Base-by-base conservation (phyloP, 1,140 invertebrate genomes). In the Hypothenemus hampei region DNA sequence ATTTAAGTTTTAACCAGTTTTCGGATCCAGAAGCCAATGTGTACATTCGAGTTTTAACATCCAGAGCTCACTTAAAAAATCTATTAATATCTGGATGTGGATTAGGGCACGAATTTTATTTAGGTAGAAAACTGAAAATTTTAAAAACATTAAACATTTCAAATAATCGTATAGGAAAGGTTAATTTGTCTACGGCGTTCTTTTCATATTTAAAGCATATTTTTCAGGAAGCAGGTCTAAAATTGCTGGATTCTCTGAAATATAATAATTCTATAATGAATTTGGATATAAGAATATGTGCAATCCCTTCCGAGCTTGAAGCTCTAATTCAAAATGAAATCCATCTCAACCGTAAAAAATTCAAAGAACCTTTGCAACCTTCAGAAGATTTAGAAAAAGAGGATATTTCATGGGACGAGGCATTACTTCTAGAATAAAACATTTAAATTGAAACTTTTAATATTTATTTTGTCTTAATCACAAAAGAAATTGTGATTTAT, bases 261-360 rank as follows among this genome's bases (percentile, higher is more conserved):
- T 43, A 23, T 19, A 63, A 63, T 18, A 47, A 35, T 15, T 48
- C 47, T 33, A 13, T 63, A 11, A 50, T 11, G 18, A 58, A 57
- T 40, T 29, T 63, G 23, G 61, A 63, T 41, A 16, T 58, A 16
- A 47, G 61, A 49, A 63, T 63, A 58, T 58, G 55, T 41, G 33
- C 48, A 39, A 50, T 63, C 7, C 18, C 40, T 21, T 55, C 61
- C 1, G 21, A 5, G 11, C 16, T 21, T 3, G 52, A 55, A n/a
- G 43, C 52, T 10, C 10, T 26, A 19, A 55, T 55, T 29, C 52
- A 55, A 40, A 2, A 36, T 13, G 52, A 55, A 40, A 13, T 55
- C 0, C 10, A 39, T 29, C 37, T 29, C 39, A 55, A 55, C 31
- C 21, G 36, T 3, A 41, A 41, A 45, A 33, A 33, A 22, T 31